Evolutionary conservation across 2,797 vertebrate species (phyloP), one percentile per base, ranked within the genome.

Genomic region (Platyrinchus mystaceus): DNA sequence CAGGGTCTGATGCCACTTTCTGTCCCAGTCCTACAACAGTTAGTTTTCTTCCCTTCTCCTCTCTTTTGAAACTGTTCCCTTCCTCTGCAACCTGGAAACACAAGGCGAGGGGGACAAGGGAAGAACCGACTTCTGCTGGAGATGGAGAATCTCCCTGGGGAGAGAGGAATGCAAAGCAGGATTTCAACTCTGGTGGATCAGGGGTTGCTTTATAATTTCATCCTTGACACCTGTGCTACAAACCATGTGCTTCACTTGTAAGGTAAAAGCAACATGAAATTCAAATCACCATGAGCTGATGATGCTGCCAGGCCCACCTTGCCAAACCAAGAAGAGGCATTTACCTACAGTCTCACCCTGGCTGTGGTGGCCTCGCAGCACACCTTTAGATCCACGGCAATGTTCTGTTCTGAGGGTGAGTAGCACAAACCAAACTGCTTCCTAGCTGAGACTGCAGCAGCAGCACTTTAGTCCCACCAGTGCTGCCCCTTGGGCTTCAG

Each of bases 331-430:
- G 49, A 59, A 10, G 21, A 13, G 12, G 1, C 28, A 10, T 22
- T 30, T 14, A 36, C 34, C 15, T 28, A 1, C 19, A 4, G 2
- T 12, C 24, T 47, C 46, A 7, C 4, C 6, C 43, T 0, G 0
- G 4, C 32, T 2, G 0, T 3, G 44, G 58, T 21, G 43, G 47
- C 67, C 34, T 14, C 2, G 3, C 43, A 10, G 26, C 80, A 47
- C 13, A 6, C 20, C 52, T 20, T 21, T 4, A 12, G 9, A 44
- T n/a, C 34, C 13, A 4, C 1, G 2, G 23, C 74, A 10, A 0
- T 2, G 12, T 1, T 32, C 60, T 7, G 11, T 6, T n/a, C 34
- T 5, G 56, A 34, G 60, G 10, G 56, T 63, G 34, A 76, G 44
- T 0, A 3, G 53, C 60, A 49, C 68, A 39, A 39, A 30, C 15